Evolutionary conservation across 2,888 invertebrate genomes (phyloP), one percentile per base, ranked within the genome.

Genomic region (Lasioglossum lativentre): DNA sequence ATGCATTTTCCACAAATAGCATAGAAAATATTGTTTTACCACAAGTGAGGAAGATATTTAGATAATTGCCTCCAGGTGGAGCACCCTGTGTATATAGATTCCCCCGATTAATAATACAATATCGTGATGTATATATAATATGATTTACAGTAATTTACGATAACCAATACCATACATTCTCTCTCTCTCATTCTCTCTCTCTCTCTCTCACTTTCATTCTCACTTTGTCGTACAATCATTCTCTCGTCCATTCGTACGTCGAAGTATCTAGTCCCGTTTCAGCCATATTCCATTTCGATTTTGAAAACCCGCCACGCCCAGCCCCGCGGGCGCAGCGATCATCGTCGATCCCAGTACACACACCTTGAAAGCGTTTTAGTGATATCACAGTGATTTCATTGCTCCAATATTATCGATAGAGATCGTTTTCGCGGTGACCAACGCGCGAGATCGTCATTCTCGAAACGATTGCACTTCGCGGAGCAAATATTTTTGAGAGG

Each of bases 341-440:
- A 87, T 91, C 86, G 80, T 93, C 92, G 93, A 93, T 91, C 91
- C 91, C 92, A 90, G n/a, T 40, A 92, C 92, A 93, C 92, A 93
- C 93, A 93, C 91, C 92, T 94, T 94, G 93, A 94, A 94, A 94
- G 94, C 94, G 94, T 94, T 94, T 94, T 94, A 94, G 94, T 93
- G 94, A 94, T 94, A 94, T 94, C 94, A 94, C 94, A 94, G 94
- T 94, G 94, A 94, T 94, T 94, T 94, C 94, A 94, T 94, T 94
- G 94, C 94, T 94, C 94, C 94, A 94, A 94, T 94, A 94, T 94
- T 94, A 94, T 94, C 93, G 92, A 94, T 94, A 94, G 93, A 93
- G 93, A 93, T 93, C 78, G 87, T 77, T 63, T 12, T 79, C 79
- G 75, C 87, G 86, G 59, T 80, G 85, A 52, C 81, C 68, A 66